Base-by-base conservation (phyloP, 23 tunicate genomes). In the Ascidia mentula region DNA sequence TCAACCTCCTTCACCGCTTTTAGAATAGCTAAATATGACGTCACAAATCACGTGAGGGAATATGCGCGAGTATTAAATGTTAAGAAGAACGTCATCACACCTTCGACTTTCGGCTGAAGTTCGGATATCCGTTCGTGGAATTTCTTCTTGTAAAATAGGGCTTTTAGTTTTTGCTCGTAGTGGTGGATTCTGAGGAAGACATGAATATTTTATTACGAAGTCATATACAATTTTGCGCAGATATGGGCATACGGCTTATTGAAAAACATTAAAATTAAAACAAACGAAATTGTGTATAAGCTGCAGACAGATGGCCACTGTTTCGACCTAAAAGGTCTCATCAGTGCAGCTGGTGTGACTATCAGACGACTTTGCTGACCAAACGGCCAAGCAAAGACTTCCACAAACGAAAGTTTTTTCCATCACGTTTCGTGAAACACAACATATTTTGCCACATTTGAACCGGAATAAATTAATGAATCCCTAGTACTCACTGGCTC, bases 101-200 rank as follows among this genome's bases (percentile, higher is more conserved):
- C 98, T 80, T 93, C 98, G 40, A 93, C 86, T 87, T 93, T 93
- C 6, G 98, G 98, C 40, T 84, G 80, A 0, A 90, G 40, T 39
- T 93, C 93, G 28, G 84, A 76, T 8, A 88, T 69, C 72, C 98
- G 38, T 76, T 93, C 98, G 76, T 93, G 86, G 79, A 87, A 93
- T 77, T 93, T 93, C 72, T 93, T 93, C 84, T 93, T 93, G 82
- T 84, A 93, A 72, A 93, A 93, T 15, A 93, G 71, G 13, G 93
- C 98, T 59, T 88, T 82, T 15, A 93, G 69, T 40, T 92, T 45
- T 60, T 93, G 89, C 77, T 88, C 98, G 45, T 88, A 93, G 39
- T 93, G 89, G 40, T 85, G 84, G 24, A 93, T 84, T 70, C 98
- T 93, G 75, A 39, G 38, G 31, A 45, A n/a, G 36, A 74, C 18